Evolutionary conservation across 2,113 vertebrate species (phyloP), one percentile per base, ranked within the genome.

Genomic region (Ophthalmotilapia sp.): DNA sequence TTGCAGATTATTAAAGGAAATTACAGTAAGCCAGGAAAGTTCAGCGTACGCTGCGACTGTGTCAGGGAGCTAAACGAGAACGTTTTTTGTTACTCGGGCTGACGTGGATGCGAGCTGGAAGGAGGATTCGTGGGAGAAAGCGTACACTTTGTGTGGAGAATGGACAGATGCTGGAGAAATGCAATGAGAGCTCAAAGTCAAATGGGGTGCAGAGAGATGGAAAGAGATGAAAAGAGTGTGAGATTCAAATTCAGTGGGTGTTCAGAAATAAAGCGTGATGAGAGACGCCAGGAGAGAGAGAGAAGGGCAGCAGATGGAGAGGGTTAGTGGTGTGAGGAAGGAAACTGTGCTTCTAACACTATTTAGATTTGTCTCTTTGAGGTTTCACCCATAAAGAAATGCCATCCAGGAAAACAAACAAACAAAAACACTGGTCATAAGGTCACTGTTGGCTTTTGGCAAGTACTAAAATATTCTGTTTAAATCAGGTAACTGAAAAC

Each of bases 201-300:
- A 85, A 90, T 5, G 53, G 79, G 86, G 51, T 42, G 68, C 68
- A 73, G 70, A 82, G 85, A 85, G 40, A 90, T 88, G 86, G 73
- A 90, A 81, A 81, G 65, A 79, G 65, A 85, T 85, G 82, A 85
- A 88, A 90, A 90, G 58, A 85, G n/a, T 29, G 70, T 14, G 60
- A 73, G 36, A 90, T 90, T 85, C 73, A 83, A 83, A 85, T 88
- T 88, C 80, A 86, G 75, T 49, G 21, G 80, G 70, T 83, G 80
- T 45, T 29, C 38, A 81, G 80, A 49, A 77, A 77, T 77, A 77
- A 62, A 82, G 36, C n/a, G 23, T 33, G 29, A 45, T 62, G 60
- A 84, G 47, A 75, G 33, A 49, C 49, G 54, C 45, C 47, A 60
- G 58, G 85, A 70, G 60, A 62, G 51, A 86, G 45, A 62, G 33